These are phyloP conservation scores for Pangasius sanitwongsei DNA, from an alignment of 2,797 vertebrate species.

Conservation along the genomic window DNA sequence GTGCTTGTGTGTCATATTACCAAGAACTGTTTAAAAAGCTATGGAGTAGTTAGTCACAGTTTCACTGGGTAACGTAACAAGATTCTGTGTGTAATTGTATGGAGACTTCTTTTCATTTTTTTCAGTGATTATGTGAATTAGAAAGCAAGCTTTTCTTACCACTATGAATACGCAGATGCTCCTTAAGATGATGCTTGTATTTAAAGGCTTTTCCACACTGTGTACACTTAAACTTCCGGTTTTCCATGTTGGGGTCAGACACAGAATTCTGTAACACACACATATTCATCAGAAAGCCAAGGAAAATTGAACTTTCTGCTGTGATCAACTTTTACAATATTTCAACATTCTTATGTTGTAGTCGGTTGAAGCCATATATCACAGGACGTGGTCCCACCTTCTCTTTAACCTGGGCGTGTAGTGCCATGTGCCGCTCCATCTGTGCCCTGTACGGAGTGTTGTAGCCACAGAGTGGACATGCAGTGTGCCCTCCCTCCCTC, in stretches of 20 bases:
- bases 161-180: slow-evolving; percentile 85
- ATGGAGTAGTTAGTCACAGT: not conserved
- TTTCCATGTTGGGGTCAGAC: slow-evolving; percentile 73
- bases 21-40: not conserved
- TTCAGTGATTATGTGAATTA: not conserved
- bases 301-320: not conserved
- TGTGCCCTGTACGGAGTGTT: slow-evolving; percentile 73
- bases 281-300: slow-evolving; percentile 1
- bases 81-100: not conserved
- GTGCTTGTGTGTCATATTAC: not conserved
- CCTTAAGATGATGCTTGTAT: slow-evolving; percentile 87
- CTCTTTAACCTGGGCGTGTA: slow-evolving; percentile 75
- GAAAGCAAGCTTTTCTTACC: slow-evolving; percentile 68
- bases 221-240: slow-evolving; percentile 82
- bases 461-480: slow-evolving; percentile 77
- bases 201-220: slow-evolving; percentile 86
- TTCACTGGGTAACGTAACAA: not conserved
- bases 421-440: slow-evolving; percentile 77
- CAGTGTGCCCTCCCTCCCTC: slow-evolving; percentile 67
- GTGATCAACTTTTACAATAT: not conserved
- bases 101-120: not conserved
- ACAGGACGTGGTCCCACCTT: slow-evolving; percentile 64
- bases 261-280: slow-evolving; percentile 52
- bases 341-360: not conserved
- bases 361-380: not conserved